These are phyloP conservation scores for Myripristis murdjan DNA, from an alignment of 2,797 vertebrate genomes.

Conservation along the genomic window DNA sequence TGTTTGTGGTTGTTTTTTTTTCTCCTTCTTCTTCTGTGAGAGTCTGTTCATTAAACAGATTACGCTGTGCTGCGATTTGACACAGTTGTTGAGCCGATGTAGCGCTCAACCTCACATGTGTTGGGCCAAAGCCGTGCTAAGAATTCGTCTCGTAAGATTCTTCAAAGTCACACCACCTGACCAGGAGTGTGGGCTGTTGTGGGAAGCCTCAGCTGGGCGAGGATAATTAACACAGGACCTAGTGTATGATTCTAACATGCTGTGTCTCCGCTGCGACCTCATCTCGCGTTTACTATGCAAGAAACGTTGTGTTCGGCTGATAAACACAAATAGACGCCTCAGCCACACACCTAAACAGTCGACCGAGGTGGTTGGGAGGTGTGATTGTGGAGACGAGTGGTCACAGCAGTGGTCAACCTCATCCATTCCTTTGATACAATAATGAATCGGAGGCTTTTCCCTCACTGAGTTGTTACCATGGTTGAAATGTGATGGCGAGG, in stretches of 20 bases:
- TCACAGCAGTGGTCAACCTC: conserved; percentile 34
- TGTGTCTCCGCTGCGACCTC: conserved; percentile 13
- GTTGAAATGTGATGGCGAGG: conserved; percentile 20
- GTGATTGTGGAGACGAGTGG: conserved; percentile 38
- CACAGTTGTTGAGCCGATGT: conserved; percentile 13
- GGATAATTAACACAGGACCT: conserved; percentile 39
- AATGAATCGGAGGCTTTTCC: conserved; percentile 49
- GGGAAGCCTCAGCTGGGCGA: conserved; percentile 42
- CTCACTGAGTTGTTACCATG: conserved; percentile 7
- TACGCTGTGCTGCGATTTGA: conserved; percentile 16
- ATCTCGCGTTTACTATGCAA: conserved; percentile 45
- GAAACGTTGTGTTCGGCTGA: conserved; percentile 33
- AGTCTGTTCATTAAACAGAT: conserved; percentile 35
- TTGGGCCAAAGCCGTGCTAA: conserved; percentile 20
- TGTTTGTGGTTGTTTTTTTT: background rate
- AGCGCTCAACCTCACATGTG: conserved; percentile 35
- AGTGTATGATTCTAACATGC: conserved; percentile 14
- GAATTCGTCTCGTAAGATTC: conserved; percentile 35
- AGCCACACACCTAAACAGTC: conserved; percentile 24
- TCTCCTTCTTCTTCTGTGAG: background rate
- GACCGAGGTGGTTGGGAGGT: conserved; percentile 48
- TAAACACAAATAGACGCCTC: conserved; percentile 28
- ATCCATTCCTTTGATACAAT: conserved; percentile 33
- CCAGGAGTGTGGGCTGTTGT: conserved; percentile 7
- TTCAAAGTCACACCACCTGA: conserved; percentile 51